Evolutionary conservation across 2,797 vertebrate genomes (phyloP).

Genomic region (Tangara arthus): DNA sequence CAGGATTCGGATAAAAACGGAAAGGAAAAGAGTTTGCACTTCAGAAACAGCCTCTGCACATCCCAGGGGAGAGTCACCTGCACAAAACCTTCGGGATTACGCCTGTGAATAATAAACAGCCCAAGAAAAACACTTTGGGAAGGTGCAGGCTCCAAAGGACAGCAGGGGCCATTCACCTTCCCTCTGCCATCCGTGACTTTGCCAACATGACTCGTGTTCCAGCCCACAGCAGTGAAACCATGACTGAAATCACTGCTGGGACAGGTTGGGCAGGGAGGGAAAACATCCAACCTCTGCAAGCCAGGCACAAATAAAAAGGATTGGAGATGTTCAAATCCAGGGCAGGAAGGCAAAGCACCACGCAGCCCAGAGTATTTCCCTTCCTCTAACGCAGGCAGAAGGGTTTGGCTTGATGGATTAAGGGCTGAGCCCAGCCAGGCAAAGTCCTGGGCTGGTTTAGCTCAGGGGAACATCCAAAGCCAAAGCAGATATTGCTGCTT

Average conservation of each 20-base stretch:
- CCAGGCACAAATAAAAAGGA: not conserved
- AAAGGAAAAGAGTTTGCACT: not conserved
- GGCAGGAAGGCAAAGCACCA: not conserved
- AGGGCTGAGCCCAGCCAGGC: not conserved
- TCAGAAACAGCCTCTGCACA: conserved; percentile 17
- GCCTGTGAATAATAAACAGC: not conserved
- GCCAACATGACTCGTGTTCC: not conserved
- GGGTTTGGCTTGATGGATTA: conserved; percentile 1
- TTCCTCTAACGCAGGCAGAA: not conserved
- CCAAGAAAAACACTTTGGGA: not conserved
- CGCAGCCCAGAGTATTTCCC: not conserved
- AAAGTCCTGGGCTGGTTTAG: conserved; percentile 18
- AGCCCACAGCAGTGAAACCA: not conserved
- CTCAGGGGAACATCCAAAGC: not conserved
- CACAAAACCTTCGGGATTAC: not conserved
- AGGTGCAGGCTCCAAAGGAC: not conserved
- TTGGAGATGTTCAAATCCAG: not conserved
- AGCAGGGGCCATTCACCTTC: not conserved
- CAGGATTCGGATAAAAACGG: not conserved
- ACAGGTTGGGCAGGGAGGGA: not conserved
- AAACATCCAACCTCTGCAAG: not conserved
- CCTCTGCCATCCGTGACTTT: not conserved
- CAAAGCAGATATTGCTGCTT: conserved; percentile 28
- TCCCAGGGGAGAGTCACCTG: conserved; percentile 29
- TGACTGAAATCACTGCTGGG: not conserved